These are phyloP conservation scores for Rhodinocichla rosea DNA, from an alignment of 2,113 vertebrate species.

Conservation along the genomic window DNA sequence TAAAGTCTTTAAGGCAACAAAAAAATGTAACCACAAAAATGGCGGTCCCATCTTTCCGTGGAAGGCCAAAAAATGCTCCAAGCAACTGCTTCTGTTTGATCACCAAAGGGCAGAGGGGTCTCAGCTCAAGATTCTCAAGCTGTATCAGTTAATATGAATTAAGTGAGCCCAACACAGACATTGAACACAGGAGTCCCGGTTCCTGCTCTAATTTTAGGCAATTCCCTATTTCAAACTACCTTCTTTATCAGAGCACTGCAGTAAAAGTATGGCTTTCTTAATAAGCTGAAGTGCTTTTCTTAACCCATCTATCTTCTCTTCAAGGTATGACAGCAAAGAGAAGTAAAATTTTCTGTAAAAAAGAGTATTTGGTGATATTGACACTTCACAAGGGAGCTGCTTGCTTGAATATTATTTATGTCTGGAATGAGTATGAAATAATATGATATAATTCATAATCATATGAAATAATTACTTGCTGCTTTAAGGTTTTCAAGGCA, in stretches of 20 bases:
- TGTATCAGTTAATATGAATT: neutral
- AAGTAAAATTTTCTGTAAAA: neutral
- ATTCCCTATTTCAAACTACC: neutral
- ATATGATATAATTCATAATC: neutral
- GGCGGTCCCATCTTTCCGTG: neutral
- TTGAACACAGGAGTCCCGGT: neutral
- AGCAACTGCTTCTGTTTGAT: neutral
- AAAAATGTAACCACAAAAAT: neutral
- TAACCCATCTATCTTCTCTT: neutral
- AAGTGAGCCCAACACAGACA: neutral
- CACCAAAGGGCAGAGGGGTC: neutral
- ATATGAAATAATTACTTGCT: neutral
- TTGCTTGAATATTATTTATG: neutral
- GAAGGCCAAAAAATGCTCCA: neutral
- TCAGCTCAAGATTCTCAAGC: neutral
- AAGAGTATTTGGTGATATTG: neutral
- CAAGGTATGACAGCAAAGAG: neutral
- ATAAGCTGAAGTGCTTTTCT: neutral
- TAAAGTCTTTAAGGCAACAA: neutral
- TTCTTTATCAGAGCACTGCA: neutral
- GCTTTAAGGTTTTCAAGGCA: neutral
- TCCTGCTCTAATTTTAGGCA: neutral
- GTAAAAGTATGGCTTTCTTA: neutral
- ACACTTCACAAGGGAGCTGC: neutral
- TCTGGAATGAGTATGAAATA: neutral